A percentile compares a stretch with the other conserved stretches of the same genome.
Evolutionary conservation across 2,797 vertebrate species (phyloP).

Genomic region (Helostoma temminkii): DNA sequence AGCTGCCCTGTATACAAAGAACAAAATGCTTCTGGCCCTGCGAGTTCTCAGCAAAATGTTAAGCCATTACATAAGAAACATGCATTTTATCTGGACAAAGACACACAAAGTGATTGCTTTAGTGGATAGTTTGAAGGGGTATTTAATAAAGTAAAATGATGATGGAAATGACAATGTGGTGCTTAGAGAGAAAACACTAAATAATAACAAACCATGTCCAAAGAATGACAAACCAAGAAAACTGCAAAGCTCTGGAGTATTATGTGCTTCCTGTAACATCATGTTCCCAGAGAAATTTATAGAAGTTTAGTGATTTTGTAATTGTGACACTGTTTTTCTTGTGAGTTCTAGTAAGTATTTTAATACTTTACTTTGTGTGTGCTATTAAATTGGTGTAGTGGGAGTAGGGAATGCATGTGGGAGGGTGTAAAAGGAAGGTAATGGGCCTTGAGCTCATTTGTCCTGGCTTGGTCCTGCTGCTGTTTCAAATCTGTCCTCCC

Average conservation of each 20-base stretch:
- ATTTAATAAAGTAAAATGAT: slow-evolving; percentile 71
- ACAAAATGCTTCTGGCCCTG: slow-evolving; percentile 40
- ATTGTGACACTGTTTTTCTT: slow-evolving; percentile 64
- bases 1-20: slow-evolving; percentile 55
- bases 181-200: slow-evolving; percentile 76
- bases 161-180: slow-evolving; percentile 57
- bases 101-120: slow-evolving; percentile 37
- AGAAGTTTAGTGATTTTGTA: slow-evolving; percentile 40
- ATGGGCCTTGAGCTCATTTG: slow-evolving; percentile 74
- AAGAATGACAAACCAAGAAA: slow-evolving; percentile 59
- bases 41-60: slow-evolving; percentile 51
- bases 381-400: slow-evolving; percentile 65
- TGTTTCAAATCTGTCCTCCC: slow-evolving; percentile 76
- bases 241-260: slow-evolving; percentile 56
- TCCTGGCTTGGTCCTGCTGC: slow-evolving; percentile 70
- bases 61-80: slow-evolving; percentile 54
- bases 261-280: slow-evolving; percentile 72
- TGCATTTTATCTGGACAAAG: slow-evolving; percentile 56
- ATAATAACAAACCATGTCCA: slow-evolving; percentile 53
- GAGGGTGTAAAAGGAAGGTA: slow-evolving; percentile 73
- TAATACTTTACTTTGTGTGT: slow-evolving; percentile 33
- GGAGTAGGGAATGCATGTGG: slow-evolving; percentile 66
- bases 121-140: slow-evolving; percentile 34
- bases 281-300: slow-evolving; percentile 45
- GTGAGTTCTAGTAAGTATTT: slow-evolving; percentile 51